Evolutionary conservation across 2,113 vertebrate species (phyloP), one percentile per base, ranked within the genome.

Genomic region (Pedetes capensis): DNA sequence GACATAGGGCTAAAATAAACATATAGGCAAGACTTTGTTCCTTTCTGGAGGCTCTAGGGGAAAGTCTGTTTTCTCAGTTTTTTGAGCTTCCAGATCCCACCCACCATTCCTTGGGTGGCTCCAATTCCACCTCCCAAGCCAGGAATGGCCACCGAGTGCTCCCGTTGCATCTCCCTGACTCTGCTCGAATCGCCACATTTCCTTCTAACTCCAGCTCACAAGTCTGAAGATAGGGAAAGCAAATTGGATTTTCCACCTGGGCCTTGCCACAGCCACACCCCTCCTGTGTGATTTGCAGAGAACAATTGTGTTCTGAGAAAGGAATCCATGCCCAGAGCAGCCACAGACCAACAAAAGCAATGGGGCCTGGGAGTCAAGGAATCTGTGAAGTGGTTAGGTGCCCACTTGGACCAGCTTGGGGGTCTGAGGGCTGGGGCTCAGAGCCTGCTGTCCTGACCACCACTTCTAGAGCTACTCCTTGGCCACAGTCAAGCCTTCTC

Each of bases 301-400:
- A 37, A 80, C 7, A 37, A 9, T 13, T n/a, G 22, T 53, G 22
- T 89, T 86, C 66, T 85, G 81, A 87, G 87, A 87, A 79, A 93
- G 95, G 66, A 34, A 29, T 79, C 20, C 78, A 47, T 55, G 37
- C 39, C 80, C 10, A 14, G 18, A 79, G 89, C 57, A 57, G 55
- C 61, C 92, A 71, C 69, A n/a, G 2, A 37, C 29, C 11, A 12
- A 49, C 17, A 5, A 7, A 55, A 51, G 25, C 22, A 32, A 8
- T 34, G 44, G 32, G 9, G 44, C 76, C 89, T 34, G 17, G 4
- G 57, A 59, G 55, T 34, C 42, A 59, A 6, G 51, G 64, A 64
- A 25, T 49, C 87, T 89, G 49, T 27, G 72, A 87, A 59, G n/a
- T 1, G n/a, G 57, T 25, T n/a, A 18, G 74, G 11, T 0, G 25